These are phyloP conservation scores for Dioctria linearis DNA, from an alignment of 2,888 invertebrate genomes.

Conservation along the genomic window DNA sequence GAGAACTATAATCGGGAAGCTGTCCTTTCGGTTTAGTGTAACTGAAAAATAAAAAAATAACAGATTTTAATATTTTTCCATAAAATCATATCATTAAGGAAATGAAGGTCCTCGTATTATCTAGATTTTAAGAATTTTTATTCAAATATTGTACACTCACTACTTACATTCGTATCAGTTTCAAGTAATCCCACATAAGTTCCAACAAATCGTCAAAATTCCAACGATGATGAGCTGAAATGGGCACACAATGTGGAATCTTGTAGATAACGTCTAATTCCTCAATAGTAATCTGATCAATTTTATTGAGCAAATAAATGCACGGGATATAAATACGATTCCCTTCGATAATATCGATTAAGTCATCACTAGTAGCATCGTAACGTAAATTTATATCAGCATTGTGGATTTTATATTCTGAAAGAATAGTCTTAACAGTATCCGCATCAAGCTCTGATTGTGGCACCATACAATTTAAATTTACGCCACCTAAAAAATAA, in stretches of 20 bases:
- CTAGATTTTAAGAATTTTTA: too few species aligned
- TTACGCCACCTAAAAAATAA: conserved; percentile 81
- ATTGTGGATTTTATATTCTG: conserved; percentile 99
- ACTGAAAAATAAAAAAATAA: conserved; percentile 71
- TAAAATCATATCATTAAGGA: conserved; percentile 7
- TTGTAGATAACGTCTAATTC: conserved; percentile 98
- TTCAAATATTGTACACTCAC: neutral
- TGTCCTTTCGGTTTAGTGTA: conserved; percentile 99
- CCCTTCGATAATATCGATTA: conserved; percentile 99
- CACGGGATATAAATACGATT: conserved; percentile 98
- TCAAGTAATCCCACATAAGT: conserved; percentile 98
- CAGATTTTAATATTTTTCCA: too few species aligned
- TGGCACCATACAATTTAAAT: conserved; percentile 90
- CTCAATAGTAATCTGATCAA: conserved; percentile 96
- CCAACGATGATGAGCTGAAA: conserved; percentile 99
- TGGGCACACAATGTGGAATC: conserved; percentile 99
- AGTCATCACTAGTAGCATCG: conserved; percentile 97
- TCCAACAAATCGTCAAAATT: conserved; percentile 98
- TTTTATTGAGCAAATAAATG: conserved; percentile 98
- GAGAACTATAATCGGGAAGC: conserved; percentile 97
- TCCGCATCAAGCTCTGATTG: conserved; percentile 96
- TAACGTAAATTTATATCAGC: conserved; percentile 96
- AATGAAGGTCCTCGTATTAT: too few species aligned
- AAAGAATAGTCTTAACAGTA: conserved; percentile 94
- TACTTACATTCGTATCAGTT: conserved; percentile 90